A percentile compares a stretch with the other conserved stretches of the same genome.
Evolutionary conservation across 2,797 vertebrate genomes (phyloP).

Genomic region (Peromyscus melanophrys): DNA sequence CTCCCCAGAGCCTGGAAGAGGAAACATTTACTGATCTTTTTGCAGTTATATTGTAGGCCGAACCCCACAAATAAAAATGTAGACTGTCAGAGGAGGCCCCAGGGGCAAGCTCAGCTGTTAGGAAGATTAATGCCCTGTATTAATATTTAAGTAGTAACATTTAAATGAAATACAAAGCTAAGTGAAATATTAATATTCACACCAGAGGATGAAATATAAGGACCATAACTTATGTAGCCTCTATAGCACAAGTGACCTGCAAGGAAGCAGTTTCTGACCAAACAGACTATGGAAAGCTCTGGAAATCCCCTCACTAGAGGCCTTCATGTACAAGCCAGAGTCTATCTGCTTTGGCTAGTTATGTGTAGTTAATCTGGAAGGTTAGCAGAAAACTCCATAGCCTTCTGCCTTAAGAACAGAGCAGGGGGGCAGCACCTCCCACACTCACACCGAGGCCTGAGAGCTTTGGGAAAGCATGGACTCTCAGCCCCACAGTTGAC

Average conservation of each 20-base stretch:
- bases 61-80: constrained; percentile 29
- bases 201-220: background rate
- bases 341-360: background rate
- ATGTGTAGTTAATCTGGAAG: background rate
- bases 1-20: background rate
- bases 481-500: no score
- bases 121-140: constrained; percentile 55
- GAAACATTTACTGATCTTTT: background rate
- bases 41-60: background rate
- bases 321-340: background rate
- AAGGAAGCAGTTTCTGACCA: background rate
- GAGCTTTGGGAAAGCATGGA: background rate
- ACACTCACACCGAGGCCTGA: background rate
- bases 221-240: background rate
- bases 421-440: background rate
- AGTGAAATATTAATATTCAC: constrained; percentile 67
- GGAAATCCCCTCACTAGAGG: background rate
- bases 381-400: background rate
- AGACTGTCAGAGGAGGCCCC: background rate
- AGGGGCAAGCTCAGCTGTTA: background rate
- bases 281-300: background rate
- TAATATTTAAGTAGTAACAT: constrained; percentile 72
- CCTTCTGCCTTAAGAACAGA: background rate
- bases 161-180: constrained; percentile 72
- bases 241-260: background rate